Base-by-base conservation (phyloP, 2,888 invertebrate species). In the Rutpela maculata region DNA sequence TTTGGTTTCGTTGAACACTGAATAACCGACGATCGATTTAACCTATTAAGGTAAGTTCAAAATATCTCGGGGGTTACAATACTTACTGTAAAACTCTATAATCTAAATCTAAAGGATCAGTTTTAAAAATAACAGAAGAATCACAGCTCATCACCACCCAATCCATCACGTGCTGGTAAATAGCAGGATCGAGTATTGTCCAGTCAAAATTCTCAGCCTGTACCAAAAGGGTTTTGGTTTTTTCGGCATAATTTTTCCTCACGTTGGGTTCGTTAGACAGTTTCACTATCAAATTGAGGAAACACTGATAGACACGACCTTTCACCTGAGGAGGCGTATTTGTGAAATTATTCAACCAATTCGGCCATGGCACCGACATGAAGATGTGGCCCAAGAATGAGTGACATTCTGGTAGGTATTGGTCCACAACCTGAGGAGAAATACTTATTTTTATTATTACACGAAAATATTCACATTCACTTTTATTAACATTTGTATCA, bases 61-160 rank as follows among this genome's bases (percentile, higher is more conserved):
- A 26, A 26, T 26, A 26, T 26, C 2, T 57, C 1, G 7, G 12
- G n/a, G 15, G 15, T 15, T 15, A 38, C 19, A 15, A 68, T 68
- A 88, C 89, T 87, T 88, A 93, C 93, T 92, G 92, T 75, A 94
- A 89, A 31, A 93, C 90, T 59, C 92, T 91, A 67, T 90, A 89
- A 85, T 94, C 93, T 67, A 93, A 90, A 78, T 92, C 91, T 82
- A 92, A 90, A 75, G 90, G 91, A 78, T 91, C 91, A 38, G 89
- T 86, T 83, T 90, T 90, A 22, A 95, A 90, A 43, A 95, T 91
- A 76, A 95, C 94, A 70, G 92, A 90, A 0, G 95, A 93, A 88
- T 95, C 95, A 84, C 93, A 93, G 78, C 93, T 93, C 91, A 93
- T 93, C 10, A 95, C 92, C 83, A 94, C 94, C 95, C 95, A 95